These are phyloP conservation scores for Cotesia vestalis DNA, from an alignment of 1,140 invertebrate species.

Conservation along the genomic window DNA sequence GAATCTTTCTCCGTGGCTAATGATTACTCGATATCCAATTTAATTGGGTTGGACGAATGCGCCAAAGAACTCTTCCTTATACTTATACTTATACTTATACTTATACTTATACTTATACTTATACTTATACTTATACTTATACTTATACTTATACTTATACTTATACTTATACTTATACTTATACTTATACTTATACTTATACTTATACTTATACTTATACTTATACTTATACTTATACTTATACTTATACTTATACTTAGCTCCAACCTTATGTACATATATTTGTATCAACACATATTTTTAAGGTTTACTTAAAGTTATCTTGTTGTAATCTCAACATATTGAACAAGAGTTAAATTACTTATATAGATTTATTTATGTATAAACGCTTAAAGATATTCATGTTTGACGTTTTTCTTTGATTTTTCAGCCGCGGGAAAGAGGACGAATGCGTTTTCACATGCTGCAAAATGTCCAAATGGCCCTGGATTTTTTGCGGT, in stretches of 20 bases:
- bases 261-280: background rate
- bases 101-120: too few species aligned
- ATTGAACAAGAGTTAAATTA: background rate
- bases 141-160: too few species aligned
- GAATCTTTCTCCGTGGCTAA: slow-evolving; percentile 4
- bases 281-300: slow-evolving; percentile 1
- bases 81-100: too few species aligned
- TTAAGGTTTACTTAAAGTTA: background rate
- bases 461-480: slow-evolving; percentile 97
- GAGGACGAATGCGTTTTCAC: slow-evolving; percentile 95
- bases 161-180: too few species aligned
- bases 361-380: background rate
- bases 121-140: too few species aligned
- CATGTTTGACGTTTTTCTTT: slow-evolving; percentile 13
- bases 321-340: background rate
- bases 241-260: background rate
- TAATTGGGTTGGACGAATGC: background rate
- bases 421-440: slow-evolving; percentile 88
- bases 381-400: background rate
- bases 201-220: too few species aligned
- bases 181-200: too few species aligned
- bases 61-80: background rate
- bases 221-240: too few species aligned
- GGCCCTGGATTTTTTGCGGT: slow-evolving; percentile 89
- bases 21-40: slow-evolving; percentile 21